Evolutionary conservation across 2,888 invertebrate species (phyloP), one percentile per base, ranked within the genome.

Genomic region (Drosophila eohydei): DNA sequence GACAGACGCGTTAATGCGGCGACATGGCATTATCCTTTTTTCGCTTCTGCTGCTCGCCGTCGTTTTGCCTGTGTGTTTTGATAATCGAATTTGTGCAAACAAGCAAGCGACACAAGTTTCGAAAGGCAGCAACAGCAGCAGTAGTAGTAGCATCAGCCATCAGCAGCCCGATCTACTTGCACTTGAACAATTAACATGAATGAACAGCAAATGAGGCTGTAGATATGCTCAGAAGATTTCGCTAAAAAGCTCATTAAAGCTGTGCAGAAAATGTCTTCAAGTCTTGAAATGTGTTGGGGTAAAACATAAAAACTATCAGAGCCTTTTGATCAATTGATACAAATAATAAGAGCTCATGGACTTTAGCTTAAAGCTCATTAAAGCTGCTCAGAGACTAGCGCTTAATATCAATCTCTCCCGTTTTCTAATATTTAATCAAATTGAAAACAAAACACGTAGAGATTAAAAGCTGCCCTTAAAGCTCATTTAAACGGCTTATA

Each of bases 41-140:
- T 51, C 44, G 34, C 61, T 14, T 40, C 40, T 32, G 26, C 48
- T 54, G 52, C 63, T 48, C 50, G 66, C 56, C 21, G 21, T 21
- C 21, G 21, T 21, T 21, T 21, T 65, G 58, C 40, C 34, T 34
- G 58, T 73, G 78, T 82, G 75, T 80, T 81, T 80, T 85, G 87
- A 90, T 89, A 89, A 89, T 89, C 88, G 88, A 89, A 90, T 89
- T 88, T 90, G 89, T 71, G 72, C 88, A 89, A 85, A 80, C 89
- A 85, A 83, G 85, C 79, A 75, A 67, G 62, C 65, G 59, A 71
- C 71, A 78, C 69, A 78, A 78, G 79, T 75, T 78, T 57, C n/a
- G 30, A n/a, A 28, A 48, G 9, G 9, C n/a, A 30, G 28, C n/a
- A 30, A 48, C 34, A 26, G 26, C 12, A 12, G 21, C 21, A 26